phyloP scores from a whole-genome alignment of 2,113 vertebrate species.

The Oreochromis aureus region DNA sequence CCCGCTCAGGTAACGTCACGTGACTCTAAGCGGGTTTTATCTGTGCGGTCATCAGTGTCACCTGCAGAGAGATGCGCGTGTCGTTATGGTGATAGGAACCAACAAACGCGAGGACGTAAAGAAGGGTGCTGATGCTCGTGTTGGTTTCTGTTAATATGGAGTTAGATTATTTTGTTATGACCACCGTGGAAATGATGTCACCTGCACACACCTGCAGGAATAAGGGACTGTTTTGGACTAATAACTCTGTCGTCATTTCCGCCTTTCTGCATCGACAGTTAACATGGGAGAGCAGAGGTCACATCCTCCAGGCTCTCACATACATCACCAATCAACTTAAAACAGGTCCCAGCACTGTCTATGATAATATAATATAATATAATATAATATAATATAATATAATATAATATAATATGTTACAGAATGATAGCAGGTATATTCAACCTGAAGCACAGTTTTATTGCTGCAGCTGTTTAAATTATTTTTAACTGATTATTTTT shows the following conservation, averaged over 20 bases:
- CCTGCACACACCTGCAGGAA: background rate
- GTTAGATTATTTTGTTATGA: background rate
- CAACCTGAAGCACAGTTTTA: background rate
- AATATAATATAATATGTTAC: background rate
- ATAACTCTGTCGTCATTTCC: background rate
- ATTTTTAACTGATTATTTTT: background rate
- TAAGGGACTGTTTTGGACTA: background rate
- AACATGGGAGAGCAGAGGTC: background rate
- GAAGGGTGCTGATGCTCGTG: background rate
- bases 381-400: too few relatives aligned
- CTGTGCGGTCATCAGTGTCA: accelerated
- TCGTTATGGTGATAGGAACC: background rate
- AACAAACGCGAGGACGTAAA: background rate
- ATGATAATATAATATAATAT: accelerated
- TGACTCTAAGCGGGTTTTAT: background rate
- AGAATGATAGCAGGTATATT: background rate
- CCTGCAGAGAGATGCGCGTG: background rate
- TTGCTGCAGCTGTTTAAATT: background rate
- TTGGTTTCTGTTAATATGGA: background rate
- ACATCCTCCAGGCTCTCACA: background rate
- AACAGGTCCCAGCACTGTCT: background rate
- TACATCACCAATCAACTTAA: background rate
- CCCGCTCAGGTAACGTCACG: slow-evolving; percentile 1
- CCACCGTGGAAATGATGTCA: background rate
- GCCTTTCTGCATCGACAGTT: background rate